Percentiles rank a stretch among this genome's conserved stretches.
Conservation (phyloP, 2,113 vertebrate species). For the Bubo bubo region DNA sequence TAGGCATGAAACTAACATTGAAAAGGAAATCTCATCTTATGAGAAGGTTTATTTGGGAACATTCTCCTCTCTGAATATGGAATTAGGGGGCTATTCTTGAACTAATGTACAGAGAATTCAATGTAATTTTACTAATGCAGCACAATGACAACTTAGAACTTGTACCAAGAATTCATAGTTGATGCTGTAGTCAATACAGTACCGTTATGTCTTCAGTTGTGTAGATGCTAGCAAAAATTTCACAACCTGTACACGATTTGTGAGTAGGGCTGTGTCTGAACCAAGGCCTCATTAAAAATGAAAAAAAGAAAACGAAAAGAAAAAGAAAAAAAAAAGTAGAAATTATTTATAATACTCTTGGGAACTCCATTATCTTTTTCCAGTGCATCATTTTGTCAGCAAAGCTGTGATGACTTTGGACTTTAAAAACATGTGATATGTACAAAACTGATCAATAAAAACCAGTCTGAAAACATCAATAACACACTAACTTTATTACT, state of each 20-base stretch:
- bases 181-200: neutral
- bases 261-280: neutral
- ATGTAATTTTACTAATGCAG: neutral
- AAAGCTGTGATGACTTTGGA: neutral
- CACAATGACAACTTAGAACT: neutral
- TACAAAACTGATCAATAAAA: constrained; percentile 4
- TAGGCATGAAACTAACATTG: neutral
- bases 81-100: neutral
- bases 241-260: neutral
- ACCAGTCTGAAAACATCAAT: neutral
- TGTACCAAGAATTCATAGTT: neutral
- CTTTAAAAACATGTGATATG: neutral
- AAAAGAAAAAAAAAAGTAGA: neutral
- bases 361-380: neutral
- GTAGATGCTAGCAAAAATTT: constrained; percentile 5
- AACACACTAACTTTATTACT: neutral
- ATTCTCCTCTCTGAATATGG: neutral
- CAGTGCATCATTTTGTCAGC: neutral
- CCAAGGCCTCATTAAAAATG: neutral
- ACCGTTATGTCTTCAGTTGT: neutral
- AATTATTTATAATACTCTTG: neutral
- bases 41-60: neutral
- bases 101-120: neutral
- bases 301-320: fast-evolving
- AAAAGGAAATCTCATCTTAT: neutral